Base-by-base conservation (phyloP, 2,888 invertebrate species). In the Morpho deidamia region DNA sequence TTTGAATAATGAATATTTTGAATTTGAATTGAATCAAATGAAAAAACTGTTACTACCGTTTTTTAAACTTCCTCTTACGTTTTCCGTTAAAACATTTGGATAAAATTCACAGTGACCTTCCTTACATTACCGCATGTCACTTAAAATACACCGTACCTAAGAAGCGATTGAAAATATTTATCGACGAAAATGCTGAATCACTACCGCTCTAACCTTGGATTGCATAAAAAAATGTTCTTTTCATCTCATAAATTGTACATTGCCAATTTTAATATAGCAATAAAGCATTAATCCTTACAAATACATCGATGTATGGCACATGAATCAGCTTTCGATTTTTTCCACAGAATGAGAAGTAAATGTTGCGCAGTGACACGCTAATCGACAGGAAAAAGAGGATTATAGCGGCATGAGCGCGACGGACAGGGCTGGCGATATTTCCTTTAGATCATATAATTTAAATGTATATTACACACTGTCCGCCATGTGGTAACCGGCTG, bases 301-400 rank as follows among this genome's bases (percentile, higher is more conserved):
- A 48, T 12, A 32, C 32, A 32, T 33, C 33, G 10, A 40, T 7
- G 32, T 38, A 34, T 40, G 39, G 39, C 7, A n/a, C 40, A 49
- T 49, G 49, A 49, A 42, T 49, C 49, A 42, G 41, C 35, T 11
- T 49, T 42, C 23, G 33, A 34, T 48, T 48, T 41, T 48, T 48
- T 48, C 33, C 11, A 33, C n/a, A n/a, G 34, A 14, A 7, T 39
- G 23, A 23, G n/a, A 23, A 39, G 48, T 41, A 51, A 53, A 57
- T 44, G 47, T 51, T 44, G 51, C 46, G 47, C 57, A 60, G 48
- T 65, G 66, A 63, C 71, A 66, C 65, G 69, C 66, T 61, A 67
- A 71, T 67, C 71, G 67, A 64, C 75, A 73, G 76, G 76, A 74
- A 73, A 72, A 68, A 63, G 63, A 53, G 72, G 76, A 74, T 79